Percentiles rank a stretch among this genome's conserved stretches.
These are phyloP conservation scores for Bombus haemorrhoidalis DNA, from an alignment of 1,140 invertebrate species.

Conservation along the genomic window DNA sequence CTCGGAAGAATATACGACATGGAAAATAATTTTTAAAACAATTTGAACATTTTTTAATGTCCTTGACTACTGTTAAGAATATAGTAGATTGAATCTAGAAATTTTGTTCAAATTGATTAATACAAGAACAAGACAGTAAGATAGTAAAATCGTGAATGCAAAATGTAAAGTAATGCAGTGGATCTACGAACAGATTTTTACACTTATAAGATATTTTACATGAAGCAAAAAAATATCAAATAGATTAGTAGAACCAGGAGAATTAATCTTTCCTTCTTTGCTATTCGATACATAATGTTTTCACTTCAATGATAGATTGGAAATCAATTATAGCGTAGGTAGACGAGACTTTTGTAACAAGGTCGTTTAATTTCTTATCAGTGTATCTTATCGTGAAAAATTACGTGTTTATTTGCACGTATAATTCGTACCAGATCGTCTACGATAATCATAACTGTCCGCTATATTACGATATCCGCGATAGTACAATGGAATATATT, in stretches of 20 bases:
- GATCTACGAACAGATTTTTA: neutral
- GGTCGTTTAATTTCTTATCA: neutral
- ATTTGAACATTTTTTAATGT: neutral
- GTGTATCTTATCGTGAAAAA: neutral
- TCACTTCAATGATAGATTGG: neutral
- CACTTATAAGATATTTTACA: neutral
- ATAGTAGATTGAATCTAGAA: neutral
- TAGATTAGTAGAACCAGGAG: neutral
- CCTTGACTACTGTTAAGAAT: neutral
- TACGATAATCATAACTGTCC: neutral
- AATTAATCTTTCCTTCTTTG: neutral
- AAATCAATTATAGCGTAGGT: neutral
- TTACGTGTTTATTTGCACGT: neutral
- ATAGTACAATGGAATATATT: neutral
- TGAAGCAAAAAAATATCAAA: neutral
- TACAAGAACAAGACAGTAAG: neutral
- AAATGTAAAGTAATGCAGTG: neutral
- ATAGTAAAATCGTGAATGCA: neutral
- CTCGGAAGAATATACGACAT: neutral
- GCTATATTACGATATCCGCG: neutral
- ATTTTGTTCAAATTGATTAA: neutral
- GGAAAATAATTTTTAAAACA: neutral
- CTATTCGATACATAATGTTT: neutral
- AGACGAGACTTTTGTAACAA: neutral
- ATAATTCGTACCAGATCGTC: neutral